Evolutionary conservation across 2,888 invertebrate species (phyloP), one percentile per base, ranked within the genome.

Genomic region (Euphydryas editha): DNA sequence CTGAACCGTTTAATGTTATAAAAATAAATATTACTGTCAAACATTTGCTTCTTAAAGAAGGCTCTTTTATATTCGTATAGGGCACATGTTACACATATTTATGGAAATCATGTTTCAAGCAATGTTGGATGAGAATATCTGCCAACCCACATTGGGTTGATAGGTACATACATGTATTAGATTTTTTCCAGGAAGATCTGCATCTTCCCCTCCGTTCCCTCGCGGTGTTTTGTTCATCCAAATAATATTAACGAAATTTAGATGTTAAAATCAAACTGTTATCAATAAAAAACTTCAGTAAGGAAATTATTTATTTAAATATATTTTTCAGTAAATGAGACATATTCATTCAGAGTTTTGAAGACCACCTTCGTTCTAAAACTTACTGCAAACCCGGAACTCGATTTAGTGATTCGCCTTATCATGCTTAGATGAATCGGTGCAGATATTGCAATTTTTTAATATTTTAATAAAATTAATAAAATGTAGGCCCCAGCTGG

Each of bases 361-460:
- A 47, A 6, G 17, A 13, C 36, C 30, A 54, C 54, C 17, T 54
- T 54, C 17, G 36, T 24, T 8, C n/a, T 44, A n/a, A 1, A 44
- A n/a, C n/a, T 8, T n/a, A 6, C 3, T 54, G 54, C 54, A 51
- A 51, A 64, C 59, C 39, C 59, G 55, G 63, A 59, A 54, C 37
- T 54, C 20, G 64, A 59, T 39, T 62, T 54, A 51, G 56, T 55
- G 61, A 62, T 44, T 46, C 54, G 57, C 54, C 60, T 57, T 62
- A 67, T 67, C 67, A 60, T 21, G 69, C 67, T 55, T 62, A 55
- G 61, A 46, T 67, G 42, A 54, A 42, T 47, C 58, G 44, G 44
- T 13, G 42, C 67, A 69, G 69, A 66, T 69, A 69, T 60, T 66
- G 66, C 60, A 67, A 51, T 66, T 69, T 66, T 69, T 69, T 62